Conservation (phyloP, 2,888 invertebrate species). For the Apotomis turbidana region DNA sequence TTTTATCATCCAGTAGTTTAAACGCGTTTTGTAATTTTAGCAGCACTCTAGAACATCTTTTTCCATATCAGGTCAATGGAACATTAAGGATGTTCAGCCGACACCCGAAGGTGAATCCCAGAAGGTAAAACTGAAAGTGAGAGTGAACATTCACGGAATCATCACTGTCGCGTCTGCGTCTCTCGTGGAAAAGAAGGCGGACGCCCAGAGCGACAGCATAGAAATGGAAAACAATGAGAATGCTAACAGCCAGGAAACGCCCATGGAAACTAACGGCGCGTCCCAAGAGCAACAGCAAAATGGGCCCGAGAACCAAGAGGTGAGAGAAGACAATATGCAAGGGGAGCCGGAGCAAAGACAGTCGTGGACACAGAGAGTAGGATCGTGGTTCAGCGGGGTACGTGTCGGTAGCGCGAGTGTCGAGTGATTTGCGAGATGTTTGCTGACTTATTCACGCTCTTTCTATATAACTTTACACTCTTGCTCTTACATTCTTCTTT, state of each 20-base stretch:
- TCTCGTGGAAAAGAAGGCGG: slow-evolving; percentile 89
- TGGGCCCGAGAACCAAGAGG: slow-evolving; percentile 78
- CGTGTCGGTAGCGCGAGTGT: slow-evolving; percentile 82
- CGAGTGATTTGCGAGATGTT: slow-evolving; percentile 64
- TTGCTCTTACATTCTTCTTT: background rate
- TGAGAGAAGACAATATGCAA: slow-evolving; percentile 76
- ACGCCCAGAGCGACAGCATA: slow-evolving; percentile 70
- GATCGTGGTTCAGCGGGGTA: slow-evolving; percentile 89
- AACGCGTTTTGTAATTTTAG: slow-evolving; percentile 14
- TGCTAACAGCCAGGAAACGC: slow-evolving; percentile 63
- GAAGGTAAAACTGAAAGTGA: slow-evolving; percentile 97
- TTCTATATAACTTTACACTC: background rate
- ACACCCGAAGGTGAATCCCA: slow-evolving; percentile 95
- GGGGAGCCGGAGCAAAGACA: slow-evolving; percentile 80
- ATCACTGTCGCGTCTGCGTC: slow-evolving; percentile 94
- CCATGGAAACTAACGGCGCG: slow-evolving; percentile 80
- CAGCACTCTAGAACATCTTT: slow-evolving; percentile 33
- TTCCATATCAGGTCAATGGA: slow-evolving; percentile 86
- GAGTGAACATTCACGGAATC: slow-evolving; percentile 97
- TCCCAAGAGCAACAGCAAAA: slow-evolving; percentile 70
- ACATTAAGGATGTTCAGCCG: slow-evolving; percentile 92
- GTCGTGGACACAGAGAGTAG: slow-evolving; percentile 89
- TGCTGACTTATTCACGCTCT: slow-evolving; percentile 61
- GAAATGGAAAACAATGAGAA: slow-evolving; percentile 76
- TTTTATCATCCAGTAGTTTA: background rate